A percentile compares a stretch with the other conserved stretches of the same genome.
Conservation (phyloP, 1,140 invertebrate genomes). For the Rhyzopertha dominica region DNA sequence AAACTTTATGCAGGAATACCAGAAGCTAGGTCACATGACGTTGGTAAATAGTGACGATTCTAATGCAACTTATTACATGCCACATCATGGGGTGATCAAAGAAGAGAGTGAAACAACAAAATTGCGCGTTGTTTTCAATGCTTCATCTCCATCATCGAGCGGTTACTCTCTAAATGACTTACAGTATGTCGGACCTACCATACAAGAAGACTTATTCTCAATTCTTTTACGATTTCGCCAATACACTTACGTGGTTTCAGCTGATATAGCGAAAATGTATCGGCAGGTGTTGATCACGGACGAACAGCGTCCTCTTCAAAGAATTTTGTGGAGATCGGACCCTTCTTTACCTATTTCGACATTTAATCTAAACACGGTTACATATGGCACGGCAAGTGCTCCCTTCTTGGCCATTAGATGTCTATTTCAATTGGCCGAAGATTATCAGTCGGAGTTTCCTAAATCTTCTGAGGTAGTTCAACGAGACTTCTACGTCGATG, state of each 20-base stretch:
- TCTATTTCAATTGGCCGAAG: constrained; percentile 33
- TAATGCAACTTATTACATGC: constrained; percentile 36
- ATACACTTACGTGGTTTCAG: constrained; percentile 20
- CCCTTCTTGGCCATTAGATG: constrained; percentile 37
- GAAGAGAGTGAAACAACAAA: constrained; percentile 34
- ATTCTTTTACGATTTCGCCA: constrained; percentile 27
- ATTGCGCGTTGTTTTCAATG: constrained; percentile 41
- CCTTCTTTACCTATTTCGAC: constrained; percentile 19
- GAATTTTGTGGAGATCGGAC: constrained; percentile 41
- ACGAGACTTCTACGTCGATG: constrained; percentile 48
- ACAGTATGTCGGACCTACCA: constrained; percentile 24
- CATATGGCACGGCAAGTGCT: constrained; percentile 38
- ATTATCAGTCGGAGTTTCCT: constrained; percentile 32
- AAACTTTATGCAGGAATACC: constrained; percentile 16
- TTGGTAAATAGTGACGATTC: constrained; percentile 1
- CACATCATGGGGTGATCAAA: constrained; percentile 44
- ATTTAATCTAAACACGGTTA: constrained; percentile 38
- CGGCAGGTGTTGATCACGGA: constrained; percentile 39
- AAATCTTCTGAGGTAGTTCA: constrained; percentile 27
- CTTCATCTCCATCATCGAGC: constrained; percentile 26
- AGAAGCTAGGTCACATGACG: constrained; percentile 12
- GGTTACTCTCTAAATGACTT: constrained; percentile 30
- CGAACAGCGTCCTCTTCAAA: constrained; percentile 37
- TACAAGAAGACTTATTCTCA: constrained; percentile 32
- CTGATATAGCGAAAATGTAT: constrained; percentile 49